These are phyloP conservation scores for Eustalomyia histrio DNA, from an alignment of 2,888 invertebrate genomes.

Conservation along the genomic window DNA sequence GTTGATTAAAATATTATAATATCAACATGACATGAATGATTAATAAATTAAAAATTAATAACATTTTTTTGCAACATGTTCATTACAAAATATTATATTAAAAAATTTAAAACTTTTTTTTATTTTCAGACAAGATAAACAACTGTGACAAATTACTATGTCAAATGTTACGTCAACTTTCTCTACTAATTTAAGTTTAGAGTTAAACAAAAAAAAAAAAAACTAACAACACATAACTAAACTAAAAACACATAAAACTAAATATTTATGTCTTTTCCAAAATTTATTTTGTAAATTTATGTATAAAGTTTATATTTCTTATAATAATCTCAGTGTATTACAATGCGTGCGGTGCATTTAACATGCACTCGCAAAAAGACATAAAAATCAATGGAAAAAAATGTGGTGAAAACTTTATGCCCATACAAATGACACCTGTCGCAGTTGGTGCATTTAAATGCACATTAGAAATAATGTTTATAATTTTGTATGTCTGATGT, in stretches of 20 bases:
- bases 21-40: neutral
- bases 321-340: neutral
- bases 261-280: constrained; percentile 18
- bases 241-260: neutral
- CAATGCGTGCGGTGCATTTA: constrained; percentile 3
- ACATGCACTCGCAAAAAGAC: neutral
- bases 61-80: neutral
- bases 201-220: neutral
- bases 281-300: neutral
- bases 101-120: neutral
- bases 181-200: constrained; percentile 31
- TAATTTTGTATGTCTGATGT: neutral
- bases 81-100: neutral
- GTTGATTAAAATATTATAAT: neutral
- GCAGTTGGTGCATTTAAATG: neutral
- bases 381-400: neutral
- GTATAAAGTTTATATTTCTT: neutral
- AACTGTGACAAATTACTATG: constrained; percentile 25
- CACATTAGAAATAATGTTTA: neutral
- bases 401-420: constrained; percentile 41
- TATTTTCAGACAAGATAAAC: neutral
- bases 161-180: constrained; percentile 65
- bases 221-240: too few species aligned
- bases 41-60: neutral
- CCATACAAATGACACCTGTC: constrained; percentile 45